Conservation (phyloP, 2,888 invertebrate genomes). For the Dolichomitus sp. region DNA sequence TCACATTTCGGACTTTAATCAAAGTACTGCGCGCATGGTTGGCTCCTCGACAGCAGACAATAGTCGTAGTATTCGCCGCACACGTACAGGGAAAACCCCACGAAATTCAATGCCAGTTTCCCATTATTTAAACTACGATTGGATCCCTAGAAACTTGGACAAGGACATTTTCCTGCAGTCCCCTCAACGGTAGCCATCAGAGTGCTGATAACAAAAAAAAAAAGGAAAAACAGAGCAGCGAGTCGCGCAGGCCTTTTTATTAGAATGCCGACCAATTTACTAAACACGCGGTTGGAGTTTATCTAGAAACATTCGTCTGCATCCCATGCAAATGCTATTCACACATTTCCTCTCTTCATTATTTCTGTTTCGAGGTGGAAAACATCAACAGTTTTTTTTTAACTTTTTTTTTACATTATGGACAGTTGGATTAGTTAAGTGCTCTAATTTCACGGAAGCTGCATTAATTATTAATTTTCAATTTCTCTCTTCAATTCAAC, state of each 20-base stretch:
- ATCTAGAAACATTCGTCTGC: neutral
- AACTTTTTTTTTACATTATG: too few species aligned
- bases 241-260: neutral
- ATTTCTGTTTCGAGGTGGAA: neutral
- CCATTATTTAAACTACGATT: conserved; percentile 37
- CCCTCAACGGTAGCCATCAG: neutral
- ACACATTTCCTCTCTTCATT: neutral
- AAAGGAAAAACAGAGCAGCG: neutral
- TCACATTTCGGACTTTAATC: conserved; percentile 24
- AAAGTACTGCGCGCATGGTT: conserved; percentile 31
- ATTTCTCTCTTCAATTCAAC: too few species aligned
- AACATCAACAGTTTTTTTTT: too few species aligned
- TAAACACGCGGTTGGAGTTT: neutral
- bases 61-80: neutral
- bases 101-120: conserved; percentile 24
- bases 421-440: too few species aligned
- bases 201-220: neutral
- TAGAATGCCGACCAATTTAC: neutral
- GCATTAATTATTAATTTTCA: too few species aligned
- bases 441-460: too few species aligned
- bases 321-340: neutral
- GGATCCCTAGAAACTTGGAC: conserved; percentile 17
- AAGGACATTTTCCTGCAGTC: neutral
- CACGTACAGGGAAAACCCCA: neutral
- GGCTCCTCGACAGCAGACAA: conserved; percentile 18